Percentiles rank a stretch among this genome's conserved stretches.
These are phyloP conservation scores for Dipodomys merriami DNA, from an alignment of 2,113 vertebrate species.

Conservation along the genomic window DNA sequence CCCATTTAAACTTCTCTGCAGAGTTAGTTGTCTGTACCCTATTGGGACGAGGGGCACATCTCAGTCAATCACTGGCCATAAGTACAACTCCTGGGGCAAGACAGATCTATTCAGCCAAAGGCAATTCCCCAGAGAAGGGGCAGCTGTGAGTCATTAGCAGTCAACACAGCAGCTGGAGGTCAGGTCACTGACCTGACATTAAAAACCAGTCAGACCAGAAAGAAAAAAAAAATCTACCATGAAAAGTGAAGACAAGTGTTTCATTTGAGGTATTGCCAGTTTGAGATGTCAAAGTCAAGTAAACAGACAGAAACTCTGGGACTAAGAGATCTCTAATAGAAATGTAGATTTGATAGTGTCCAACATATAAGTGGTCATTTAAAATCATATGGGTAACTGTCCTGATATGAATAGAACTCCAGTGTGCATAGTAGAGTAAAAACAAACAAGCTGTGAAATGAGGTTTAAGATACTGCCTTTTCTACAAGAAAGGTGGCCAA, in stretches of 20 bases:
- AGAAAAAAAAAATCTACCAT: neutral
- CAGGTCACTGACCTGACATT: too few species aligned
- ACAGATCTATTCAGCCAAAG: neutral
- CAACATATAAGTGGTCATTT: neutral
- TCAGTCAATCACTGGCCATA: neutral
- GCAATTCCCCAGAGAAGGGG: neutral
- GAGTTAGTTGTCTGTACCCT: neutral
- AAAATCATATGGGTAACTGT: neutral
- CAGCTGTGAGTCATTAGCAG: neutral
- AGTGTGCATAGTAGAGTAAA: neutral
- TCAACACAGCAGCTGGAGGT: neutral
- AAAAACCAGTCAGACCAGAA: neutral
- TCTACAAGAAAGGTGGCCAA: neutral
- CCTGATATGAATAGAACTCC: neutral
- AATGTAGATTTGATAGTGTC: neutral
- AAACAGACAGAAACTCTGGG: neutral
- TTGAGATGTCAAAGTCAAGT: neutral
- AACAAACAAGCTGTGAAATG: neutral
- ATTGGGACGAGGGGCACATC: too few species aligned
- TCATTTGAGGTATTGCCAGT: neutral
- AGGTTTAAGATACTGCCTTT: slow-evolving; percentile 30
- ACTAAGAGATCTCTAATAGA: neutral
- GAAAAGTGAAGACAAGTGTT: neutral
- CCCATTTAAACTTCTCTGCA: neutral
- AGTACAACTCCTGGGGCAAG: neutral